Conservation (phyloP, 2,888 invertebrate genomes). For the Temnothorax rugatulus region DNA sequence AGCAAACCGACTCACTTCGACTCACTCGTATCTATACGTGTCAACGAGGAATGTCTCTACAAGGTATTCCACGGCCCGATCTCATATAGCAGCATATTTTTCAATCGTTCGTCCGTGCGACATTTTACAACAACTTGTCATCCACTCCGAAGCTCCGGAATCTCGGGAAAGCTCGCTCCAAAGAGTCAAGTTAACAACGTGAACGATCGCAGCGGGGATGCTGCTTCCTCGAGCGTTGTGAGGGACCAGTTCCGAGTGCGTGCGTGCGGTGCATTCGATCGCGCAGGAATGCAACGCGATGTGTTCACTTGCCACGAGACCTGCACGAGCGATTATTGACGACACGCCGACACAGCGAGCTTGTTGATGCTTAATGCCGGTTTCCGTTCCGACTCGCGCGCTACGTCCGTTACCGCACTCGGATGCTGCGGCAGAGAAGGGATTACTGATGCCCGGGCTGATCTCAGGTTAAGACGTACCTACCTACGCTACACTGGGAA, state of each 20-base stretch:
- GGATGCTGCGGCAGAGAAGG: slow-evolving; percentile 82
- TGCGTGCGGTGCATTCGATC: not conserved
- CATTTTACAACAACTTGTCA: slow-evolving; percentile 38
- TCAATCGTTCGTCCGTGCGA: not conserved
- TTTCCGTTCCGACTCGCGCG: slow-evolving; percentile 38
- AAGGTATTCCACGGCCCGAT: slow-evolving; percentile 43
- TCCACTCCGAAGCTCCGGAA: not conserved
- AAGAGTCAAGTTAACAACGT: slow-evolving; percentile 6
- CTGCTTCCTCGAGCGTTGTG: not conserved
- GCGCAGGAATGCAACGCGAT: slow-evolving; percentile 5
- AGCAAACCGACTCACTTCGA: slow-evolving; percentile 28
- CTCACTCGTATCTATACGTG: slow-evolving; percentile 39
- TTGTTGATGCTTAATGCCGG: not conserved
- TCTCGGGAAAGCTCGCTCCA: not conserved
- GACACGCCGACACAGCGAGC: not conserved
- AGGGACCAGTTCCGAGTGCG: not conserved
- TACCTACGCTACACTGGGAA: slow-evolving; percentile 72
- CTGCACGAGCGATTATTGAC: slow-evolving; percentile 1
- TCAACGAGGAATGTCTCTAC: slow-evolving; percentile 49
- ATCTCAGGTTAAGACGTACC: slow-evolving; percentile 80
- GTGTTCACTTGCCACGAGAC: slow-evolving; percentile 17
- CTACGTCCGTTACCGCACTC: slow-evolving; percentile 66
- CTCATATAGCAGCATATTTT: slow-evolving; percentile 33
- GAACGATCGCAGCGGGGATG: not conserved
- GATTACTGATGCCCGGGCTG: slow-evolving; percentile 81